Evolutionary conservation across 2,888 invertebrate genomes (phyloP).

Genomic region (Synergus laeviventris): DNA sequence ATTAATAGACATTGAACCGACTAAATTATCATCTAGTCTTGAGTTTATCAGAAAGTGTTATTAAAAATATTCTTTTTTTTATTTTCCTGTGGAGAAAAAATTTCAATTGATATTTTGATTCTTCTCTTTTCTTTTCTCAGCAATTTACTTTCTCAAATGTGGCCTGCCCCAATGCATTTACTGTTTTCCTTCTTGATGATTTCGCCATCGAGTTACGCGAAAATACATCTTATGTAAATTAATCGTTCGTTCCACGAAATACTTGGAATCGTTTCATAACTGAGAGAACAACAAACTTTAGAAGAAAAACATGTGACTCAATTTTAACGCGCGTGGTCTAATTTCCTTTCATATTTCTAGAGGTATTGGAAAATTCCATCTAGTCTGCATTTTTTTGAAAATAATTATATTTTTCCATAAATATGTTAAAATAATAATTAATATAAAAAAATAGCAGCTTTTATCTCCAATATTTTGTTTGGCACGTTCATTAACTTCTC

Average conservation of each 20-base stretch:
- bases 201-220: not conserved
- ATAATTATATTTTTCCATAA: too few species aligned
- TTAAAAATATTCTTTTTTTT: not conserved
- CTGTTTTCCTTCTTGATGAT: not conserved
- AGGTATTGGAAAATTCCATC: too few species aligned
- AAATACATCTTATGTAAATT: not conserved
- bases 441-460: too few species aligned
- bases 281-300: not conserved
- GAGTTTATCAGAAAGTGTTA: too few species aligned
- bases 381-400: too few species aligned
- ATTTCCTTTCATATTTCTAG: not conserved
- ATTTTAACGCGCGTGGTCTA: not conserved
- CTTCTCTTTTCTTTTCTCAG: not conserved
- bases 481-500: not conserved
- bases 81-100: not conserved
- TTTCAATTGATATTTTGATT: not conserved
- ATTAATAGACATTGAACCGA: too few species aligned
- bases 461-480: not conserved
- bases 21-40: too few species aligned
- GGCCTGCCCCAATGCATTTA: not conserved
- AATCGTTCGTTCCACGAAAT: slow-evolving; percentile 2
- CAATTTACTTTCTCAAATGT: not conserved
- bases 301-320: not conserved
- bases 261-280: not conserved
- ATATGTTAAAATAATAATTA: too few species aligned